These are phyloP conservation scores for Drosophila siamana DNA, from an alignment of 2,888 invertebrate genomes.

Conservation along the genomic window DNA sequence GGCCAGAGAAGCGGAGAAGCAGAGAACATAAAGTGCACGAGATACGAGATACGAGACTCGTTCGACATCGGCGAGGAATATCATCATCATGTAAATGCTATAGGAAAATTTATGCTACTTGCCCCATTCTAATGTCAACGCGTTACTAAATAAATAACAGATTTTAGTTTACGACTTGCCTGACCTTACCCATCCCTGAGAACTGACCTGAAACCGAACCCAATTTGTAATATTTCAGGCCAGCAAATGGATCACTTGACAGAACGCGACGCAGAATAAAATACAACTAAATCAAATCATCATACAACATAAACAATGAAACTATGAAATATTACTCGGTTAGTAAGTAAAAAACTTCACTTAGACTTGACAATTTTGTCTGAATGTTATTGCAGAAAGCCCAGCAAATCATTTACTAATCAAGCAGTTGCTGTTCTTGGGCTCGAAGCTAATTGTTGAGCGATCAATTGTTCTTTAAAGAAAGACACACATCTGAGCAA, in stretches of 20 bases:
- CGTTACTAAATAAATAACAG: slow-evolving; percentile 63
- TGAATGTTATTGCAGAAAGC: too few species aligned
- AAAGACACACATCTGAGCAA: too few species aligned
- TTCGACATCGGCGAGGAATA: slow-evolving; percentile 33
- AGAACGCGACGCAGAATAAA: slow-evolving; percentile 19
- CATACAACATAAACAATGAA: neutral
- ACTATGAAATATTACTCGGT: too few species aligned
- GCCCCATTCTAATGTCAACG: slow-evolving; percentile 64
- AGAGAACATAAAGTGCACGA: slow-evolving; percentile 74
- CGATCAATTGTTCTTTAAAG: too few species aligned
- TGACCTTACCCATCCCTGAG: slow-evolving; percentile 59
- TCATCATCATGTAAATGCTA: slow-evolving; percentile 56
- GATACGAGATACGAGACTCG: slow-evolving; percentile 58
- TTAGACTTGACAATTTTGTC: too few species aligned
- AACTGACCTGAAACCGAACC: slow-evolving; percentile 50
- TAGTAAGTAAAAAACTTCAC: too few species aligned
- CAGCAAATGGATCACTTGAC: slow-evolving; percentile 53
- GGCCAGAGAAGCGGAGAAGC: slow-evolving; percentile 61
- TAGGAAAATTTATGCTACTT: slow-evolving; percentile 66
- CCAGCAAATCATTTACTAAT: neutral
- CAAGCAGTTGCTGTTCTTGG: too few species aligned
- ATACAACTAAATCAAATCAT: neutral
- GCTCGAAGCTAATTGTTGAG: too few species aligned
- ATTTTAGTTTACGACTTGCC: slow-evolving; percentile 71
- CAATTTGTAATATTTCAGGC: slow-evolving; percentile 57